Base-by-base conservation (phyloP, 2,797 vertebrate species). In the Myotis myotis region DNA sequence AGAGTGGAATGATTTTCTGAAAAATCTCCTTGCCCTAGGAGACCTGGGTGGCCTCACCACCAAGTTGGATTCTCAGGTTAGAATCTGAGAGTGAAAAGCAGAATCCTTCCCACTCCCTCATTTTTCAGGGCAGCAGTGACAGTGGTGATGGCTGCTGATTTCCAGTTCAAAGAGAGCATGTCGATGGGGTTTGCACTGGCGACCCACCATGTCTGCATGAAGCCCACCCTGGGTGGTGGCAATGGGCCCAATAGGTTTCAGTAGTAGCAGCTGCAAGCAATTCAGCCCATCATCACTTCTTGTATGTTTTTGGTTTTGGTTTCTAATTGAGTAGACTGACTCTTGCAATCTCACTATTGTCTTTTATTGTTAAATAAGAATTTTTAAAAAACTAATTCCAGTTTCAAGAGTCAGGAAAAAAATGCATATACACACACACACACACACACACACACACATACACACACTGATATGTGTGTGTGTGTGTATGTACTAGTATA, bases 361-460 rank as follows among this genome's bases (percentile, higher is more conserved):
- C 36, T 47, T 83, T 87, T 64, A 86, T 47, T 84, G 3, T 84
- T 28, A 93, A 93, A 85, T 60, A 93, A 94, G 19, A 84, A 81
- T 51, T 64, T 6, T 6, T 30, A 41, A 71, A 72, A 36, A 60
- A 5, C n/a, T 60, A 15, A 81, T 47, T 23, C 7, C 55, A 90
- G 8, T 62, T 11, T 87, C 66, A 64, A 55, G 28, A 70, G 28
- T 81, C 72, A 92, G 6, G 44, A 74, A 47, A 49, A 49, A n/a
- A 75, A 49, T 74, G 44, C 71, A 74, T 30, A 30, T 15, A 64
- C 30, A 64, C 30, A 64, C 15, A 64, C 62, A 64, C 60, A 60
- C 57, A 60, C 57, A 60, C 55, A 57, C 55, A 23, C 8, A 3
- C 8, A 64, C 30, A 64, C 30, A 64, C 15, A 64, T 62, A 64